Conservation (phyloP, 1,140 invertebrate species). For the Drosophila bocki region DNA sequence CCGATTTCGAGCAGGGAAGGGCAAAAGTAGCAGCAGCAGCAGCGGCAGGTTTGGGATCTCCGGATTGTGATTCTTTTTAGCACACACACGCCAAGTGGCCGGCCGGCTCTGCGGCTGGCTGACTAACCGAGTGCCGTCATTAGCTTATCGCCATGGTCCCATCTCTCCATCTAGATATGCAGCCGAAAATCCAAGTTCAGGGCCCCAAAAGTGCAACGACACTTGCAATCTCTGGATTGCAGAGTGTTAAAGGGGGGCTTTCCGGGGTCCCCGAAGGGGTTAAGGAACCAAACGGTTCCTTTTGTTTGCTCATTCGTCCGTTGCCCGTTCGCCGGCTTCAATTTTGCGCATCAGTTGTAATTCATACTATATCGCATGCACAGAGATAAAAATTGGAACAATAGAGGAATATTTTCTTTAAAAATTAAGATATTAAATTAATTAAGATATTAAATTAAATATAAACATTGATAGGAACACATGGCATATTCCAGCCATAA, state of each 20-base stretch:
- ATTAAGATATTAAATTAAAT: not conserved
- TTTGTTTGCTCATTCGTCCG: conserved; percentile 75
- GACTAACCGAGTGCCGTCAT: conserved; percentile 71
- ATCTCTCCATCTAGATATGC: conserved; percentile 51
- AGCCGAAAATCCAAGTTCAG: conserved; percentile 46
- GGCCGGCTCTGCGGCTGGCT: conserved; percentile 69
- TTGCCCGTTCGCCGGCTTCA: conserved; percentile 67
- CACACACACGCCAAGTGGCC: conserved; percentile 69
- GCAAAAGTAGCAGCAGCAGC: not conserved
- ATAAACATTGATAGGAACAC: not conserved
- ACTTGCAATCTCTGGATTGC: conserved; percentile 33
- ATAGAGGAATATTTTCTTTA: not conserved
- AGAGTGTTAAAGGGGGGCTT: conserved; percentile 11
- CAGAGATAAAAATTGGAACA: not conserved
- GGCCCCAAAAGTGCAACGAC: conserved; percentile 75
- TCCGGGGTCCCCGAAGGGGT: not conserved
- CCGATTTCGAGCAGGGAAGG: conserved; percentile 15
- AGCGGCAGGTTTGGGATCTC: conserved; percentile 2
- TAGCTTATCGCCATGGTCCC: conserved; percentile 67
- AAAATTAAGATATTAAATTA: too few relatives aligned
- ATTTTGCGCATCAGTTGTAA: conserved; percentile 83
- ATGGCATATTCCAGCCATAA: too few relatives aligned
- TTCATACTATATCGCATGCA: conserved; percentile 59
- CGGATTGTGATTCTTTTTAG: conserved; percentile 57
- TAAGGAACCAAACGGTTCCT: conserved; percentile 58